Conservation (phyloP, 2,888 invertebrate genomes). For the Melanchra persicariae region DNA sequence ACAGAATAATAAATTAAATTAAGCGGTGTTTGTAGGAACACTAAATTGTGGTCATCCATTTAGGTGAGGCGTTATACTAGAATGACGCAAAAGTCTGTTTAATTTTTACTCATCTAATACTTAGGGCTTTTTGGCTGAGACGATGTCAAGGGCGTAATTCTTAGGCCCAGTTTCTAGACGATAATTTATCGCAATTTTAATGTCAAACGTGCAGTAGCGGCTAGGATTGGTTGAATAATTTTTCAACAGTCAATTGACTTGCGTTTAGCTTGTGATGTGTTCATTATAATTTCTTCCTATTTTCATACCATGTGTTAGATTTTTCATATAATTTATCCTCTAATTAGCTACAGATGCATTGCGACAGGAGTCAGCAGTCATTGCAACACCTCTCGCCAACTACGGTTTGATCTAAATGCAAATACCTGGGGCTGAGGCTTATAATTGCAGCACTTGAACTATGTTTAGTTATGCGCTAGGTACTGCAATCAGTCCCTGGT, state of each 20-base stretch:
- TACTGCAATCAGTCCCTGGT: conserved; percentile 9
- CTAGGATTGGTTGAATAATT: background rate
- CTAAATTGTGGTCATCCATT: conserved; percentile 19
- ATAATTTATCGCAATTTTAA: too few relatives aligned
- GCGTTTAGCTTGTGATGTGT: too few relatives aligned
- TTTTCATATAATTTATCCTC: background rate
- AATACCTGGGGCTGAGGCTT: conserved; percentile 13
- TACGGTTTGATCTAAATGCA: conserved; percentile 5
- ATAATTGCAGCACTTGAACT: conserved; percentile 22
- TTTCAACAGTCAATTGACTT: background rate
- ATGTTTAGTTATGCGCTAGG: conserved; percentile 4
- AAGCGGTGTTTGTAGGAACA: conserved; percentile 2
- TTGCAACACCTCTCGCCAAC: conserved; percentile 4
- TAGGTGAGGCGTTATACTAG: background rate
- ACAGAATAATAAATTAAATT: conserved; percentile 17
- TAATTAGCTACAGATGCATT: background rate
- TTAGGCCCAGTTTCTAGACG: background rate
- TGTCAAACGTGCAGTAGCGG: too few relatives aligned
- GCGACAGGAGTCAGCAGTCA: background rate
- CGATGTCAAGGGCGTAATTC: background rate
- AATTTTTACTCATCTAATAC: background rate
- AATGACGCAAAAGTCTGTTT: background rate
- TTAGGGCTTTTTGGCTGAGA: background rate
- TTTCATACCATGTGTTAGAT: background rate
- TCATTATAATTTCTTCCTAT: background rate